Conservation (phyloP, 1,140 invertebrate species). For the Bombyx mori region ASM3026992v2 NC_085110.1:11240501-11241000, state of each 20-base stretch:
- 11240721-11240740: constrained; percentile 12
- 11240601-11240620: no score
- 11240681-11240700: no score
- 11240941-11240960: constrained; percentile 40
- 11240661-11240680: no score
- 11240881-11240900: constrained; percentile 37
- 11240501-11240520: no score
- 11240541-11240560: no score
- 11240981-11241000: constrained; percentile 18
- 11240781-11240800: constrained; percentile 33
- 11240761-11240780: constrained; percentile 42
- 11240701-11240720: no score
- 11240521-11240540: no score
- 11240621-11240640: no score
- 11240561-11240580: no score
- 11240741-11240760: constrained; percentile 25
- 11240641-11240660: no score
- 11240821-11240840: constrained; percentile 17
- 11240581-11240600: no score
- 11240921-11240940: constrained; percentile 37
- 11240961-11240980: constrained; percentile 52
- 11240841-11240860: constrained; percentile 46
- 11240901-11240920: constrained; percentile 45
- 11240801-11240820: constrained; percentile 48
- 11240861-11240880: constrained; percentile 31